Conservation (phyloP, 2,797 vertebrate genomes). For the Acanthornis magna region DNA sequence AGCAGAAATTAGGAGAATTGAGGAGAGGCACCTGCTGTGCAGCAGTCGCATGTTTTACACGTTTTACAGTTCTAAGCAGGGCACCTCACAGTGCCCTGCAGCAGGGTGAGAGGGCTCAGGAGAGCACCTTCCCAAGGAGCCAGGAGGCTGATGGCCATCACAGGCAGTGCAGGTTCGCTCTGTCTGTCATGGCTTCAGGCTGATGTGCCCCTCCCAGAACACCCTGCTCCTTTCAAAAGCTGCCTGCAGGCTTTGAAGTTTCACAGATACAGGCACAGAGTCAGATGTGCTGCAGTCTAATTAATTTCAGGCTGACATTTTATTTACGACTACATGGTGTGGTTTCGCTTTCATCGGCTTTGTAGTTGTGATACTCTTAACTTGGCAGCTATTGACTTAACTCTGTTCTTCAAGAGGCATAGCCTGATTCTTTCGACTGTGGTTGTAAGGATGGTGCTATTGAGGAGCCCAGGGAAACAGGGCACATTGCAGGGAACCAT, state of each 20-base stretch:
- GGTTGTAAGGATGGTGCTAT: neutral
- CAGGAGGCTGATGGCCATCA: neutral
- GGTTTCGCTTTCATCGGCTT: neutral
- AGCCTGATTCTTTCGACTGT: neutral
- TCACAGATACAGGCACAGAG: neutral
- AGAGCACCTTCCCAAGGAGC: neutral
- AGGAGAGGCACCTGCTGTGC: neutral
- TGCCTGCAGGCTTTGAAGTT: constrained; percentile 53
- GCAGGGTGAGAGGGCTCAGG: neutral
- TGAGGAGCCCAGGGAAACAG: neutral
- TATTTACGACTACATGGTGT: neutral
- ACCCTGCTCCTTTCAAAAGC: neutral
- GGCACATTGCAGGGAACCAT: neutral
- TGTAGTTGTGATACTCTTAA: neutral
- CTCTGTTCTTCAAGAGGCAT: neutral
- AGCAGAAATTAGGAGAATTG: neutral
- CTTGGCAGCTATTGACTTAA: constrained; percentile 37
- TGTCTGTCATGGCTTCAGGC: neutral
- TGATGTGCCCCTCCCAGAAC: neutral
- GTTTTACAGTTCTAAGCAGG: no score
- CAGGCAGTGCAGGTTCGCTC: accelerated
- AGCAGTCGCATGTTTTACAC: accelerated
- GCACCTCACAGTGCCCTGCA: neutral
- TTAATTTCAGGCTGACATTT: constrained; percentile 64
- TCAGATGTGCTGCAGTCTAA: constrained; percentile 42